These are phyloP conservation scores for Excalfactoria chinensis DNA, from an alignment of 2,113 vertebrate genomes.

Conservation along the genomic window DNA sequence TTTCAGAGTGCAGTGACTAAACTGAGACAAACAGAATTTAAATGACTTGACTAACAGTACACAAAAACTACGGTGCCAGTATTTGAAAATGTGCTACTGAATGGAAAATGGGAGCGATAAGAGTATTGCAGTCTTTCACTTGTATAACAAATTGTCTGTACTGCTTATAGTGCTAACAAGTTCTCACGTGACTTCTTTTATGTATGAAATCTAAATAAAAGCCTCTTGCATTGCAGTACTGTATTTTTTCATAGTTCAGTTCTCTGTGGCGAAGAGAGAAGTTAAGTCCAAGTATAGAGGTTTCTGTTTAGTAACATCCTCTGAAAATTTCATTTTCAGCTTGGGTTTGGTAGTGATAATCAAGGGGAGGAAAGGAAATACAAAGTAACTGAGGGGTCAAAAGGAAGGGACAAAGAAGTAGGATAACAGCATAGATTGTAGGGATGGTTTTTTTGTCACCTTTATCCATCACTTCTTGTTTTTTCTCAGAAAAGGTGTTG, in stretches of 20 bases:
- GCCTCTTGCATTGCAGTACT: not conserved
- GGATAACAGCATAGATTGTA: not conserved
- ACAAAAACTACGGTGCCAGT: not conserved
- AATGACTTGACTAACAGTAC: not conserved
- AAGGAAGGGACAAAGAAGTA: not conserved
- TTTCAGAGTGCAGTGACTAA: not conserved
- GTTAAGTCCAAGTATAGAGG: not conserved
- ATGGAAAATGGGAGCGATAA: not conserved
- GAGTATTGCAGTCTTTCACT: not conserved
- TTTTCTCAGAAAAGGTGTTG: not conserved
- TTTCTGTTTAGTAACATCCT: not conserved
- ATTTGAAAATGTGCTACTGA: not conserved
- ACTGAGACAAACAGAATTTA: not conserved
- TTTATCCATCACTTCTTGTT: not conserved
- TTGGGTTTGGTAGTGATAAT: not conserved
- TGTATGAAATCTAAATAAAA: not conserved
- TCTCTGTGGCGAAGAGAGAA: not conserved
- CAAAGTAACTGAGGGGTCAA: not conserved
- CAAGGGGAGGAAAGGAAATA: not conserved
- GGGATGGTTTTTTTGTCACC: not conserved
- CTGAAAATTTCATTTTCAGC: not conserved
- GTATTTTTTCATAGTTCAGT: not conserved
- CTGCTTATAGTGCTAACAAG: not conserved
- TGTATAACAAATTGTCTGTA: not conserved
- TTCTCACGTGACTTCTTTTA: not conserved